phyloP scores from a whole-genome alignment of 2,888 invertebrate genomes.

The Baccha elongata region DNA sequence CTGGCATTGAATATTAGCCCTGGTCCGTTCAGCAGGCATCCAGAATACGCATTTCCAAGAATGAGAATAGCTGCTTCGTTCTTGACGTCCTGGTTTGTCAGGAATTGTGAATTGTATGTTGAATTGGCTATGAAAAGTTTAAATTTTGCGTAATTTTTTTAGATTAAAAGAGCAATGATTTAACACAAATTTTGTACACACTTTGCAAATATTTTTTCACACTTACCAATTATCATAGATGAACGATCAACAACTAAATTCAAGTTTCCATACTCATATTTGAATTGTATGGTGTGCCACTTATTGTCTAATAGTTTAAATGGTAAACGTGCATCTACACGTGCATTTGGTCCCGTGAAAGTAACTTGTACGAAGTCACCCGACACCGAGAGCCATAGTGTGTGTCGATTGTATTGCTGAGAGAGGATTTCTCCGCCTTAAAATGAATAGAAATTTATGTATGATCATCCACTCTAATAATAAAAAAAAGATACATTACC shows the following conservation, averaged over 20 bases:
- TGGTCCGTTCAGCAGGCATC: slow-evolving; percentile 94
- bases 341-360: slow-evolving; percentile 84
- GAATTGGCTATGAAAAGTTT: slow-evolving; percentile 85
- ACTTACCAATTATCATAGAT: slow-evolving; percentile 80
- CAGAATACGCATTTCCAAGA: slow-evolving; percentile 91
- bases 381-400: slow-evolving; percentile 85
- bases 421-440: slow-evolving; percentile 88
- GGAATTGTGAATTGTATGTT: slow-evolving; percentile 89
- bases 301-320: slow-evolving; percentile 90
- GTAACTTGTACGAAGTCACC: slow-evolving; percentile 85
- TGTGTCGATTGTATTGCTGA: slow-evolving; percentile 87
- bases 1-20: slow-evolving; percentile 89
- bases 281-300: slow-evolving; percentile 86
- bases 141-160: too few relatives aligned
- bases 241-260: slow-evolving; percentile 81
- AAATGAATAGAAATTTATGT: slow-evolving; percentile 1
- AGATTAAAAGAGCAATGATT: too few relatives aligned
- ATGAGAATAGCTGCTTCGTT: slow-evolving; percentile 89
- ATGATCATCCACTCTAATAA: neutral
- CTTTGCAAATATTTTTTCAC: too few relatives aligned
- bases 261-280: slow-evolving; percentile 82
- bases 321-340: slow-evolving; percentile 86
- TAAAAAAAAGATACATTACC: slow-evolving; percentile 83
- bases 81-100: slow-evolving; percentile 88
- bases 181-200: too few relatives aligned